Conservation (phyloP, 2,888 invertebrate genomes). For the Odontothrips loti region DNA sequence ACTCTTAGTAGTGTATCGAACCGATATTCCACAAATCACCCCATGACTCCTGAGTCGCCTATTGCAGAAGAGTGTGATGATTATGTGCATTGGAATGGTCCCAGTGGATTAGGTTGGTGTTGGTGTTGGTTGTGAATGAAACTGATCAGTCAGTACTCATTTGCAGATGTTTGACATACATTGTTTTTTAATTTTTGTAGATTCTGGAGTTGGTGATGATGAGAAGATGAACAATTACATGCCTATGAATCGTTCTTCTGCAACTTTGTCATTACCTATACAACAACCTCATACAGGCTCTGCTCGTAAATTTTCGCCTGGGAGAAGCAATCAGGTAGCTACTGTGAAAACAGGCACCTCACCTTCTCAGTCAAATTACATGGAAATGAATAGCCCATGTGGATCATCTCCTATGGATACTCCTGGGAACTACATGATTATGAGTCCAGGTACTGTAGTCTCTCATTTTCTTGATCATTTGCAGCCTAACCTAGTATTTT, state of each 20-base stretch:
- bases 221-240: constrained; percentile 40
- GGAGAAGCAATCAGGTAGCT: neutral
- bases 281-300: constrained; percentile 30
- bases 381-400: constrained; percentile 46
- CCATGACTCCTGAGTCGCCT: constrained; percentile 59
- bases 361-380: constrained; percentile 46
- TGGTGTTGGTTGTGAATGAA: neutral
- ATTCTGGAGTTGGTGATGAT: constrained; percentile 37
- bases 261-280: constrained; percentile 33
- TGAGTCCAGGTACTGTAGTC: constrained; percentile 48
- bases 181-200: neutral
- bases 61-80: constrained; percentile 62
- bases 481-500: neutral
- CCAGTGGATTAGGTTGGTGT: constrained; percentile 13
- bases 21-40: constrained; percentile 49
- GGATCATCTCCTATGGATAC: constrained; percentile 47
- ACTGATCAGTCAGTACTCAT: neutral
- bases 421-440: constrained; percentile 51
- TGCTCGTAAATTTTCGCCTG: constrained; percentile 31
- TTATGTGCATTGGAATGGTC: constrained; percentile 46
- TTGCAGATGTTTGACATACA: neutral
- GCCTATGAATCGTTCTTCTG: constrained; percentile 35
- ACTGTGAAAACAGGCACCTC: constrained; percentile 41
- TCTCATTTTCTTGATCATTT: neutral
- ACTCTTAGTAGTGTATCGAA: constrained; percentile 27